These are phyloP conservation scores for Epistrophe eligans DNA, from an alignment of 2,888 invertebrate species.

Conservation along the genomic window DNA sequence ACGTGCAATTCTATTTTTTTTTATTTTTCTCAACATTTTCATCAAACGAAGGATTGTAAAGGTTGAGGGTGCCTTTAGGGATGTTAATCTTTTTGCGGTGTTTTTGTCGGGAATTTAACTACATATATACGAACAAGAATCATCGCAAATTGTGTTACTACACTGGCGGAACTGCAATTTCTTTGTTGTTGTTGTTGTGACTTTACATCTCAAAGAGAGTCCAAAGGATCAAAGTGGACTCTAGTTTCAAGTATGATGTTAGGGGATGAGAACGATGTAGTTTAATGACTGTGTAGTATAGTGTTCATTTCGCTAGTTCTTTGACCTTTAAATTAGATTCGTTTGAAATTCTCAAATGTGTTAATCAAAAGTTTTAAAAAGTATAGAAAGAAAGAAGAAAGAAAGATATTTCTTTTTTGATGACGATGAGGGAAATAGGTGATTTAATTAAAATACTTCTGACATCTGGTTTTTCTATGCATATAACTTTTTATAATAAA, in stretches of 20 bases:
- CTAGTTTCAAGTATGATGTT: not conserved
- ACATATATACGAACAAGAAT: not conserved
- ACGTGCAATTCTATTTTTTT: conserved; percentile 23
- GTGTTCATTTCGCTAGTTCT: conserved; percentile 46
- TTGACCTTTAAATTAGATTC: conserved; percentile 54
- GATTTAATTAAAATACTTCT: conserved; percentile 34
- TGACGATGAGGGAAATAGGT: not conserved
- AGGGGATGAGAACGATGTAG: not conserved
- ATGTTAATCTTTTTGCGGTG: conserved; percentile 37
- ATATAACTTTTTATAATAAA: not conserved
- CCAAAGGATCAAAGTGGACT: conserved; percentile 34
- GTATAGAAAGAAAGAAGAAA: not conserved
- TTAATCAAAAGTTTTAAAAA: conserved; percentile 43
- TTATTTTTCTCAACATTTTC: not conserved
- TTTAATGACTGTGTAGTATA: not conserved
- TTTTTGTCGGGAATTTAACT: conserved; percentile 39
- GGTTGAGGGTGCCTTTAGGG: conserved; percentile 27
- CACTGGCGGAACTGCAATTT: conserved; percentile 42
- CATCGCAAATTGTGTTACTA: conserved; percentile 39
- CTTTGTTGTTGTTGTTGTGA: not conserved
- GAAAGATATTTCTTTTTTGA: not conserved
- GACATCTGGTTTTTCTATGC: not conserved
- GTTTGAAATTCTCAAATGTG: conserved; percentile 54
- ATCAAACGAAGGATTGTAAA: conserved; percentile 12
- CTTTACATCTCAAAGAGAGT: conserved; percentile 3